Evolutionary conservation across 2,113 vertebrate genomes (phyloP).

Genomic region (Bagarius yarrelli): DNA sequence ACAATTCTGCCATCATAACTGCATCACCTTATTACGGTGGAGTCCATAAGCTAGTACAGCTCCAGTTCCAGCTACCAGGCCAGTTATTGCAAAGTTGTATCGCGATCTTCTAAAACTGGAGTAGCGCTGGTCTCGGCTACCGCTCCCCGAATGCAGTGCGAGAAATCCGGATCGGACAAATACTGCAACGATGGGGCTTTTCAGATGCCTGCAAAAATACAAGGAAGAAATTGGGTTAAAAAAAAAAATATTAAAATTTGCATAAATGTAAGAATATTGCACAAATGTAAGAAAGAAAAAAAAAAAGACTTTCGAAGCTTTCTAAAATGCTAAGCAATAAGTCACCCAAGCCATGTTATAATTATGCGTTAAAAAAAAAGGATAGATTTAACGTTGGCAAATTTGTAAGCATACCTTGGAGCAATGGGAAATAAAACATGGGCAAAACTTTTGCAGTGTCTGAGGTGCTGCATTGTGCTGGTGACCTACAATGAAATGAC

Average conservation of each 20-base stretch:
- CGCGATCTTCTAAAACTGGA: conserved; percentile 27
- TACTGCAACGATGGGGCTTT: conserved; percentile 38
- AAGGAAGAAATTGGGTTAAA: not conserved
- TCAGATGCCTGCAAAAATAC: conserved; percentile 18
- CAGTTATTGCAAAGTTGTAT: conserved; percentile 65
- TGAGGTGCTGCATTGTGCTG: conserved; percentile 68
- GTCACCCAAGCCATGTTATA: not conserved
- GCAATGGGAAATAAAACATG: conserved; percentile 47
- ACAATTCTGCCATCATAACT: not conserved
- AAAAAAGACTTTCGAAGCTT: no score
- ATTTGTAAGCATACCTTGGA: conserved; percentile 58
- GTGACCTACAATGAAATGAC: conserved; percentile 47
- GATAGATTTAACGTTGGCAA: not conserved
- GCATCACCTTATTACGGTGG: conserved; percentile 64
- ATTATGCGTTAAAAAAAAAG: not conserved
- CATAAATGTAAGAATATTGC: not conserved
- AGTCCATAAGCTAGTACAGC: conserved; percentile 66
- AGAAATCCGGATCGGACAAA: conserved; percentile 48
- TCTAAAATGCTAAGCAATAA: not conserved
- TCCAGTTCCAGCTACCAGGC: conserved; percentile 70
- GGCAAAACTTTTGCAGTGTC: conserved; percentile 60
- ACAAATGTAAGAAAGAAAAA: no score
- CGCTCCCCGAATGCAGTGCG: conserved; percentile 51
- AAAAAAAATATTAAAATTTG: not conserved
- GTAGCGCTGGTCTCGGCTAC: conserved; percentile 35